These are phyloP conservation scores for Oscheius onirici DNA, from an alignment of 2,888 invertebrate species.

Conservation along the genomic window DNA sequence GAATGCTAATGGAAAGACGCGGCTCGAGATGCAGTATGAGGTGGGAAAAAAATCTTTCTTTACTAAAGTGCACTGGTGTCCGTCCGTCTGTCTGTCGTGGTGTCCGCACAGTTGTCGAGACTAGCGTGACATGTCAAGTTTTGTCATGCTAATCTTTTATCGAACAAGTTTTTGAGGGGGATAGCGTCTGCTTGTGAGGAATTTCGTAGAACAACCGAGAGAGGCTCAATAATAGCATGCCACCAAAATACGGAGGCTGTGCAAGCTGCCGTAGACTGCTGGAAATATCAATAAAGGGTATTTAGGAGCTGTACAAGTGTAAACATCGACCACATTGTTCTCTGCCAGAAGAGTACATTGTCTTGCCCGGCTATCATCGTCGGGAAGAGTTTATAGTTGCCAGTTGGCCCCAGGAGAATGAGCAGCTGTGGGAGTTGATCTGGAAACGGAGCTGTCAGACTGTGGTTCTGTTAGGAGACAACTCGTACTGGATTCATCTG, in stretches of 20 bases:
- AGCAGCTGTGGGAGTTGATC: constrained; percentile 63
- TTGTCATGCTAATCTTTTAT: too few species aligned
- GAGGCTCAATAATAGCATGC: too few species aligned
- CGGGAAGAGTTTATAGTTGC: constrained; percentile 67
- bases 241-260: too few species aligned
- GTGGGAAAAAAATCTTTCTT: constrained; percentile 42
- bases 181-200: too few species aligned
- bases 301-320: constrained; percentile 61
- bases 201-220: too few species aligned
- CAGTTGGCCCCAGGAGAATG: constrained; percentile 56
- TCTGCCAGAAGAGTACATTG: constrained; percentile 38
- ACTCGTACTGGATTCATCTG: constrained; percentile 38
- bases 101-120: too few species aligned
- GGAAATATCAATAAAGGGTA: too few species aligned
- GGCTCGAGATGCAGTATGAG: constrained; percentile 66
- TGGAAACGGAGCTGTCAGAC: constrained; percentile 63
- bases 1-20: constrained; percentile 56
- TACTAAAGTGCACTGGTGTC: too few species aligned
- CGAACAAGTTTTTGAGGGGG: too few species aligned
- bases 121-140: too few species aligned
- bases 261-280: too few species aligned
- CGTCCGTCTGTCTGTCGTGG: too few species aligned
- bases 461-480: constrained; percentile 40
- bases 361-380: constrained; percentile 68
- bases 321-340: constrained; percentile 54